Evolutionary conservation across 2,113 vertebrate genomes (phyloP), one percentile per base, ranked within the genome.

Genomic region (Mohoua ochrocephala): DNA sequence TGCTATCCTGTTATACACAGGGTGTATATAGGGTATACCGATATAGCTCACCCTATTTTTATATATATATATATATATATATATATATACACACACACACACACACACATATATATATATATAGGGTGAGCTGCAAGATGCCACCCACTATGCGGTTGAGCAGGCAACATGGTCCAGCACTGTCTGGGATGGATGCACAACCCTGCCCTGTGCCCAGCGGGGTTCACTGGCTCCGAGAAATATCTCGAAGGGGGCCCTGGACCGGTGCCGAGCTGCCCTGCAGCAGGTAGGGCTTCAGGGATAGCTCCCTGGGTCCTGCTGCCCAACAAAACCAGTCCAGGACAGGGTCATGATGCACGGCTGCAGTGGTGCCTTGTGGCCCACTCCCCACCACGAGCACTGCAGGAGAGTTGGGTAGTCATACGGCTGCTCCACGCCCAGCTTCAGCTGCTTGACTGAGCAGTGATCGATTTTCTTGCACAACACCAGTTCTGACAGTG

Each of bases 331-430:
- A 49, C 37, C 41, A 31, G 24, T 13, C 47, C 30, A 68, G 47
- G 11, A n/a, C 3, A 1, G 45, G 49, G 17, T 10, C 23, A 39
- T 1, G 20, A 22, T 24, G 11, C 57, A 19, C 0, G 0, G 54
- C 31, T 63, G 42, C 47, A 49, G n/a, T 0, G 2, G n/a, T 67
- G 57, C 28, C 44, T 88, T 1, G 1, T 24, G 16, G 33, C 27
- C 60, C 6, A 0, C 13, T 60, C 23, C 33, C 30, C 53, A 35
- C 16, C 53, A 18, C 0, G 0, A 45, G 61, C 57, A 49, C 10
- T 1, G 3, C 35, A 1, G 37, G 35, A 86, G 21, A 27, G n/a
- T 0, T 31, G 41, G 52, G 42, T 4, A 1, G 28, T 70, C 4
- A 0, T 2, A 1, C 39, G 44, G 26, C 52, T 53, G n/a, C 56